phyloP scores from a whole-genome alignment of 2,888 invertebrate genomes.

The Eupithecia insigniata region DNA sequence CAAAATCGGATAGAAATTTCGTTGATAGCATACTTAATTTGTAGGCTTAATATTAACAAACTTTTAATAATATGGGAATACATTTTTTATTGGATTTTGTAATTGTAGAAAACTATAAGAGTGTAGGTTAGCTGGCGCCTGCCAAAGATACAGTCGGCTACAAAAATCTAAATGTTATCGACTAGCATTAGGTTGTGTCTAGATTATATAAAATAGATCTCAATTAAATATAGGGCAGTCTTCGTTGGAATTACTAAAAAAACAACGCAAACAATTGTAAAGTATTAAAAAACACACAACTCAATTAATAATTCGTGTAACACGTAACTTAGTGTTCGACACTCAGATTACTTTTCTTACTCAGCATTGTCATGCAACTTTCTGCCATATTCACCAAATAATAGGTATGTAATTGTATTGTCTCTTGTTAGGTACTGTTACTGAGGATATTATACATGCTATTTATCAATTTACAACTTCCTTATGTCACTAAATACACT shows the following conservation, averaged over 20 bases:
- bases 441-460: conserved; percentile 63
- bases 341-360: conserved; percentile 58
- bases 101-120: conserved; percentile 30
- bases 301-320: conserved; percentile 62
- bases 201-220: conserved; percentile 83
- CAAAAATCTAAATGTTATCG: conserved; percentile 68
- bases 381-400: conserved; percentile 82
- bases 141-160: conserved; percentile 42
- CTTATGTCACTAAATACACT: conserved; percentile 14
- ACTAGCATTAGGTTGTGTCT: conserved; percentile 79
- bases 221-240: conserved; percentile 84
- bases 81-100: conserved; percentile 11
- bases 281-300: conserved; percentile 71
- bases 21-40: conserved; percentile 38
- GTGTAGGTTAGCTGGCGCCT: conserved; percentile 11
- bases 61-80: conserved; percentile 12
- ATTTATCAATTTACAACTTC: conserved; percentile 57
- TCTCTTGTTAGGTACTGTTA: conserved; percentile 74
- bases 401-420: conserved; percentile 79
- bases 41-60: conserved; percentile 21
- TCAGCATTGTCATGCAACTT: conserved; percentile 64
- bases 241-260: conserved; percentile 82
- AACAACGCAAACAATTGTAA: conserved; percentile 77
- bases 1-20: conserved; percentile 43
- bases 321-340: conserved; percentile 58